Percentiles rank a stretch among this genome's conserved stretches.
phyloP scores from a whole-genome alignment of 2,113 vertebrate species.

The Scolopax mira region DNA sequence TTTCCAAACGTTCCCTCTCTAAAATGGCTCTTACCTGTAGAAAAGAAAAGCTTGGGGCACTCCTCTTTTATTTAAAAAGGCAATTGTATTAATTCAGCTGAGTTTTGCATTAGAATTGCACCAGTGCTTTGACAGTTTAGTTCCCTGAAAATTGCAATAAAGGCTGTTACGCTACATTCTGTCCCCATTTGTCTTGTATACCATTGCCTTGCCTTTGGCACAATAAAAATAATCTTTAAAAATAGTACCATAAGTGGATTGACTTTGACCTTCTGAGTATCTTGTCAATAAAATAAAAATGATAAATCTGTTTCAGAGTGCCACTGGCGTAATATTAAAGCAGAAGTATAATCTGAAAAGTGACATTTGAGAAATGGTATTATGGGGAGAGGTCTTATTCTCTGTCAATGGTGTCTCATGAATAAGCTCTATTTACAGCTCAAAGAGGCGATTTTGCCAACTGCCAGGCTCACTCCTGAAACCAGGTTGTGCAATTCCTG shows the following conservation, averaged over 20 bases:
- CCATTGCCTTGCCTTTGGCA: slow-evolving; percentile 42
- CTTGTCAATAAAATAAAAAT: slow-evolving; percentile 61
- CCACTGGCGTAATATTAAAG: neutral
- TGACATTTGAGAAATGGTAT: slow-evolving; percentile 29
- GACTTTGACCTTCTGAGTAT: slow-evolving; percentile 58
- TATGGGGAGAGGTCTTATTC: neutral
- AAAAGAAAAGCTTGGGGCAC: neutral
- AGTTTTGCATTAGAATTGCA: slow-evolving; percentile 17
- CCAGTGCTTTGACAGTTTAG: neutral
- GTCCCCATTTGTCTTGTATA: slow-evolving; percentile 42
- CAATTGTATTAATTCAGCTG: slow-evolving; percentile 20
- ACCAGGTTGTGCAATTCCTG: neutral
- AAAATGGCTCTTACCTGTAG: neutral
- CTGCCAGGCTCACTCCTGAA: neutral
- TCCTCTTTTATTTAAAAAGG: neutral
- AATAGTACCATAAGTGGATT: slow-evolving; percentile 40
- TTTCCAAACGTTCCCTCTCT: neutral
- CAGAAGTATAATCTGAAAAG: slow-evolving; percentile 6
- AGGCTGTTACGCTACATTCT: neutral
- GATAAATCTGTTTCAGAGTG: slow-evolving; percentile 24
- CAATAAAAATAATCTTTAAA: slow-evolving; percentile 62
- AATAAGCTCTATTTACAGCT: neutral
- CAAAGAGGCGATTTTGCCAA: neutral
- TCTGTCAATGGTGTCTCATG: neutral
- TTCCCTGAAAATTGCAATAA: slow-evolving; percentile 33